Percentiles rank a stretch among this genome's conserved stretches.
These are phyloP conservation scores for Stenodema calcarata DNA, from an alignment of 2,888 invertebrate species.

Conservation along the genomic window DNA sequence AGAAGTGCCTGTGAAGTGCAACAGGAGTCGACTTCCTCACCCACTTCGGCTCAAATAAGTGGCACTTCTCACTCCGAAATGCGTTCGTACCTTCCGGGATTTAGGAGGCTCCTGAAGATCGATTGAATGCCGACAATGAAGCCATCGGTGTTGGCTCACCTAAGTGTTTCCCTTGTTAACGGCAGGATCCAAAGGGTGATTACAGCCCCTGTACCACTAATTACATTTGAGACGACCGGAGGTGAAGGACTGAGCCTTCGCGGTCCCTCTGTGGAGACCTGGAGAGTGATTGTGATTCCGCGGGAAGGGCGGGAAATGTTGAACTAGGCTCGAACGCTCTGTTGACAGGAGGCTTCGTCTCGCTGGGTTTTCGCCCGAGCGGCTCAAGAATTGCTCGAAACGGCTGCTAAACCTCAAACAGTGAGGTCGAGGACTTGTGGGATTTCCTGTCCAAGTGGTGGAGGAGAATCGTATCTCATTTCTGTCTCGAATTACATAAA, in stretches of 20 bases:
- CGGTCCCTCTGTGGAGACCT: background rate
- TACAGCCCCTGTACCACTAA: background rate
- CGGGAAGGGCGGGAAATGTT: background rate
- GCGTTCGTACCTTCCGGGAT: too few species aligned
- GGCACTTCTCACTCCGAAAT: too few species aligned
- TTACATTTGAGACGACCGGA: background rate
- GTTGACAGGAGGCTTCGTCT: background rate
- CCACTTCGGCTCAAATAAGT: too few species aligned
- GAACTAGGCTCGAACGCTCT: background rate
- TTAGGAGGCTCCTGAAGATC: background rate
- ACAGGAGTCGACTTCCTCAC: too few species aligned
- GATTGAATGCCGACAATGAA: background rate
- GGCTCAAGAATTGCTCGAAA: background rate
- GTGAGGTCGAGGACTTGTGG: background rate
- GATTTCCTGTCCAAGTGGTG: too few species aligned
- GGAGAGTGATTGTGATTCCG: background rate
- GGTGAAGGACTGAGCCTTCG: background rate
- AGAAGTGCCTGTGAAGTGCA: too few species aligned
- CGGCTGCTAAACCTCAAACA: background rate
- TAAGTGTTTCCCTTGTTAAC: background rate
- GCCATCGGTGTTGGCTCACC: background rate
- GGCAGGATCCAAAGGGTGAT: background rate
- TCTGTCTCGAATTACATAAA: too few species aligned
- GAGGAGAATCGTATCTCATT: too few species aligned
- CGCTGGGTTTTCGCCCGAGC: background rate